These are phyloP conservation scores for Drymodes brunneopygia DNA, from an alignment of 2,113 vertebrate genomes.

Conservation along the genomic window DNA sequence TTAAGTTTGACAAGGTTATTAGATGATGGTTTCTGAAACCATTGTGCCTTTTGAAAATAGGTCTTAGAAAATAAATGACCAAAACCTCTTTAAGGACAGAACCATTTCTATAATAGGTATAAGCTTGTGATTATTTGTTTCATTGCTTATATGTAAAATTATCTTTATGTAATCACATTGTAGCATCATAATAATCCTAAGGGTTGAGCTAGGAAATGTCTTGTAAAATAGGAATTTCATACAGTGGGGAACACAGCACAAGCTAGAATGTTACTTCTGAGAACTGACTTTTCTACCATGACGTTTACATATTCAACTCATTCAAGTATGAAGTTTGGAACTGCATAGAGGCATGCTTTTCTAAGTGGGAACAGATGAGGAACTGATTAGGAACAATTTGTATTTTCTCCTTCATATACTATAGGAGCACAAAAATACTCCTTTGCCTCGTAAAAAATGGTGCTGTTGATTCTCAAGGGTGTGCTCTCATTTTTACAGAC, in stretches of 20 bases:
- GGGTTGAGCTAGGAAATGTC: background rate
- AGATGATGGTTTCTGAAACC: background rate
- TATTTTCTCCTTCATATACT: background rate
- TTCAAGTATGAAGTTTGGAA: background rate
- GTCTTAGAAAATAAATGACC: background rate
- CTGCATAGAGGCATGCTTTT: background rate
- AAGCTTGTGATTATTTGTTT: background rate
- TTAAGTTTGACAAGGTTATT: background rate
- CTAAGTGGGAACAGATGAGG: background rate
- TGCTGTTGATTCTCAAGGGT: background rate
- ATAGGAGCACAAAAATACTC: background rate
- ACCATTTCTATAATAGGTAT: background rate
- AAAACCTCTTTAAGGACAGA: background rate
- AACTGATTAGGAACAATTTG: background rate
- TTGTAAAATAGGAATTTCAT: background rate
- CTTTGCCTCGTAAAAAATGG: background rate
- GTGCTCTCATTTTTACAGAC: background rate
- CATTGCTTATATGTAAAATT: background rate
- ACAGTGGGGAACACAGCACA: background rate
- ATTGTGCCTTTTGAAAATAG: background rate
- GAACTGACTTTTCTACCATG: background rate
- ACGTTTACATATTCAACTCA: background rate
- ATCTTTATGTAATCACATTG: background rate
- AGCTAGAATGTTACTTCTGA: background rate
- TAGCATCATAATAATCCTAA: background rate